Conservation (phyloP, 2,797 vertebrate species). For the Pseudomugil gertrudae region DNA sequence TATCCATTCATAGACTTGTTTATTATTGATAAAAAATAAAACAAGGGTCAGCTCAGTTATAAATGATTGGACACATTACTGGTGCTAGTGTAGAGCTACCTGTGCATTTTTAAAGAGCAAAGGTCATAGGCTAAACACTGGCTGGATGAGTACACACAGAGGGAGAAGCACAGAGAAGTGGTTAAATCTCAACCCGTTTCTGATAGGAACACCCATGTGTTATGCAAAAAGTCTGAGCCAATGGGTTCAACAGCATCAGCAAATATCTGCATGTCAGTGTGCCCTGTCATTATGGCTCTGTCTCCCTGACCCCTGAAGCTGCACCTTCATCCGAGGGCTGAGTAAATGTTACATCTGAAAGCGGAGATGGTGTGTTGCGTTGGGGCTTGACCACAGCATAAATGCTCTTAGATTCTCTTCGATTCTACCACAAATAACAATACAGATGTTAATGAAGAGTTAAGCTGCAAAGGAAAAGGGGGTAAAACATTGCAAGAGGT, state of each 20-base stretch:
- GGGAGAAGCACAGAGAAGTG: not conserved
- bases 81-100: not conserved
- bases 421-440: not conserved
- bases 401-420: not conserved
- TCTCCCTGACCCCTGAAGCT: not conserved
- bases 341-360: slow-evolving; percentile 14
- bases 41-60: not conserved
- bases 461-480: not conserved
- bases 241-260: slow-evolving; percentile 40
- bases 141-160: not conserved
- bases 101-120: slow-evolving; percentile 15
- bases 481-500: not conserved
- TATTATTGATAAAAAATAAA: not conserved
- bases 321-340: not conserved
- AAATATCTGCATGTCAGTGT: slow-evolving; percentile 45
- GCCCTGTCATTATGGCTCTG: slow-evolving; percentile 6
- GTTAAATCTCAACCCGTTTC: slow-evolving; percentile 29
- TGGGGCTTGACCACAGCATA: not conserved
- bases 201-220: slow-evolving; percentile 31
- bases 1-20: not conserved
- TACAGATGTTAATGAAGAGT: slow-evolving; percentile 2
- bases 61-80: not conserved
- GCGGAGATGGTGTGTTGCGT: not conserved
- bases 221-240: slow-evolving; percentile 37
- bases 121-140: slow-evolving; percentile 4